Evolutionary conservation across 2,888 invertebrate genomes (phyloP), one percentile per base, ranked within the genome.

Genomic region (Torymus auratus): DNA sequence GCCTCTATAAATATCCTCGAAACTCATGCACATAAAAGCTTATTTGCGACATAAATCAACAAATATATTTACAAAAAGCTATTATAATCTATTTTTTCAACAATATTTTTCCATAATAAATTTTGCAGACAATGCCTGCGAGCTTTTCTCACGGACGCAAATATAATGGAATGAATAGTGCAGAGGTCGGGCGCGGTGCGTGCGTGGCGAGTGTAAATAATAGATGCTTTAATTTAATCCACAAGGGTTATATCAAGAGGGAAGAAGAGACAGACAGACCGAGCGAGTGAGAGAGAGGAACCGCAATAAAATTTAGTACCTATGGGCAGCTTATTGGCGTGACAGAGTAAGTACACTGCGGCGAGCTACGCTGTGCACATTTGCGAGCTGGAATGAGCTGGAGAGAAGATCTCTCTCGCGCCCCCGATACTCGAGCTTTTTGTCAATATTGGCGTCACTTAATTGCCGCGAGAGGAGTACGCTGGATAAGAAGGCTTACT

Each of bases 241-340:
- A 28, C 68, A 53, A 23, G 62, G 14, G 62, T 17, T 41, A 11
- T 58, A 73, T 58, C 76, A 62, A 73, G 75, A 72, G 80, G 75
- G 62, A 56, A 61, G 69, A 81, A 52, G 52, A 55, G 80, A 65
- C 41, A 41, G 41, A 52, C 50, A 55, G 80, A 65, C 41, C 5
- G 41, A 41, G 7, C 41, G 41, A 41, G 41, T 7, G 41, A 41
- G 41, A 41, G 28, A 20, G 78, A 74, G 78, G 73, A 78, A 72
- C 69, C 80, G 78, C 76, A 77, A 81, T 81, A 82, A 82, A 83
- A 82, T 83, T 83, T 80, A 81, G 72, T 78, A 77, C 69, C 64
- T 69, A 80, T 77, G 81, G 75, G 20, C 72, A 77, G 62, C 77
- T 82, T 77, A 81, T 82, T 82, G 77, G 77, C 75, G 71, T 69